Percentiles rank a stretch among this genome's conserved stretches.
Evolutionary conservation across 2,888 invertebrate species (phyloP).

Genomic region (Dermolepida albohirtum): DNA sequence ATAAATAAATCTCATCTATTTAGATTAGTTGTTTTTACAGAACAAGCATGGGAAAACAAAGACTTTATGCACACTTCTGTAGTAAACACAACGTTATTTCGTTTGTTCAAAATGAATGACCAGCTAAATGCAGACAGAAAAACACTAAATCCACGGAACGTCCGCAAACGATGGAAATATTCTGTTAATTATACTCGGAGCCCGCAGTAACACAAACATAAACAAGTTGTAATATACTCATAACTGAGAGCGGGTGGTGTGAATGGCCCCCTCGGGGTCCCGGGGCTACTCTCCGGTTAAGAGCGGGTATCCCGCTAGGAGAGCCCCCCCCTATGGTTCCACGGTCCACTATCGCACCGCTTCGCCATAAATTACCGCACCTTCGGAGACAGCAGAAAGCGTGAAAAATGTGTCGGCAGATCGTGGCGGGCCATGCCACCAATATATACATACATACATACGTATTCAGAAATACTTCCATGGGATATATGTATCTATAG

Average conservation of each 20-base stretch:
- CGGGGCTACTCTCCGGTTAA: slow-evolving; percentile 54
- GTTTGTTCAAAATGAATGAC: background rate
- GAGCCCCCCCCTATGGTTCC: slow-evolving; percentile 47
- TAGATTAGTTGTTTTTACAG: too few relatives aligned
- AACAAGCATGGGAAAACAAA: too few relatives aligned
- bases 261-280: slow-evolving; percentile 56
- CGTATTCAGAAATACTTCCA: slow-evolving; percentile 3
- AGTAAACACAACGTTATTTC: too few relatives aligned
- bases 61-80: too few relatives aligned
- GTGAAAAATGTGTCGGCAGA: slow-evolving; percentile 56
- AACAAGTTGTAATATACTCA: slow-evolving; percentile 56
- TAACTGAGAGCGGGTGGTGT: slow-evolving; percentile 55
- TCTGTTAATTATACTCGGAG: slow-evolving; percentile 27
- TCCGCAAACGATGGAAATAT: slow-evolving; percentile 36
- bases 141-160: slow-evolving; percentile 28
- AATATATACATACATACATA: slow-evolving; percentile 21
- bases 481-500: background rate
- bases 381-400: slow-evolving; percentile 51
- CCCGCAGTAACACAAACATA: slow-evolving; percentile 45
- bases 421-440: slow-evolving; percentile 36
- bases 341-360: slow-evolving; percentile 52
- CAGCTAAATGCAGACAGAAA: slow-evolving; percentile 2
- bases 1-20: too few relatives aligned
- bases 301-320: slow-evolving; percentile 51
- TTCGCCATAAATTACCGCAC: slow-evolving; percentile 53